Evolutionary conservation across 2,113 vertebrate genomes (phyloP).

Genomic region (Gavia stellata): DNA sequence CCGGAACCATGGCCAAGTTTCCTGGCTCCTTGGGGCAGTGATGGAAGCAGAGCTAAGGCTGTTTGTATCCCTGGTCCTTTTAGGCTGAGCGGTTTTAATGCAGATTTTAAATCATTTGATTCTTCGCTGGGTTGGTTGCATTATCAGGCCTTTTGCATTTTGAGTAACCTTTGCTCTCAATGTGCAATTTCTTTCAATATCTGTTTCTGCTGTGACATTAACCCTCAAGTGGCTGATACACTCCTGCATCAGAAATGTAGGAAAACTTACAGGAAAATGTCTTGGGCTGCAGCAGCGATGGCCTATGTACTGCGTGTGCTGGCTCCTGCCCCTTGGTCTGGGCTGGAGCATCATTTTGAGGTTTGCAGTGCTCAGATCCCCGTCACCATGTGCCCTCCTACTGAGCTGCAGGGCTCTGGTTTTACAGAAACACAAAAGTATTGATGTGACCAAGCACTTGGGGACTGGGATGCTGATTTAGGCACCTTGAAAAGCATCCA

Average conservation of each 20-base stretch:
- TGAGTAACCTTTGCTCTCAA: not conserved
- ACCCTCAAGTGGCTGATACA: not conserved
- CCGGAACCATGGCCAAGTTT: not conserved
- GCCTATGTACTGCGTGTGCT: not conserved
- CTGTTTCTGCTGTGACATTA: not conserved
- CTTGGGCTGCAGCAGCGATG: not conserved
- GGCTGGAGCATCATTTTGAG: not conserved
- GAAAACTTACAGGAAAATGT: not conserved
- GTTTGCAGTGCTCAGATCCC: not conserved
- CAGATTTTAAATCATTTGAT: not conserved
- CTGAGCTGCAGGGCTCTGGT: not conserved
- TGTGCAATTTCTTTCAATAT: not conserved
- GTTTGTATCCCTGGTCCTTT: not conserved
- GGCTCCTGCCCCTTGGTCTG: not conserved
- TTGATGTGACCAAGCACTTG: not conserved
- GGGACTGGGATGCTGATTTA: not conserved
- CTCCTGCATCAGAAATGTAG: not conserved
- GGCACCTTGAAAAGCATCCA: not conserved
- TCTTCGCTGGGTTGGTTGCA: not conserved
- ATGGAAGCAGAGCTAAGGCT: not conserved
- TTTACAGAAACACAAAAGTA: not conserved
- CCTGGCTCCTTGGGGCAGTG: not conserved
- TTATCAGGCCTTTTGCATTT: not conserved
- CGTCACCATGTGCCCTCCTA: rapidly evolving
- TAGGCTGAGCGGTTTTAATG: not conserved